phyloP scores from a whole-genome alignment of 2,797 vertebrate species.

The Leucoraja ocellata region DNA sequence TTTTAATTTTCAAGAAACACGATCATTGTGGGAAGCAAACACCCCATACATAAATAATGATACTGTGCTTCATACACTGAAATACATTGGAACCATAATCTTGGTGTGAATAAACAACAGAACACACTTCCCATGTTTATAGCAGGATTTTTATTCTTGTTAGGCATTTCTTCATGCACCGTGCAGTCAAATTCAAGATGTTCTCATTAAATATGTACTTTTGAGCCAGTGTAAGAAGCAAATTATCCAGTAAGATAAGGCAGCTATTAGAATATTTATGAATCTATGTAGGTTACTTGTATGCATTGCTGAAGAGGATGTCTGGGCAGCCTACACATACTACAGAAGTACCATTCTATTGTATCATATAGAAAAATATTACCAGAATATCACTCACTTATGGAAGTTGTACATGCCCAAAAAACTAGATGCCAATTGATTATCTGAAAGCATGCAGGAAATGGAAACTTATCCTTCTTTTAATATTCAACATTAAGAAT shows the following conservation, averaged over 20 bases:
- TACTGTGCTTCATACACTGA: not conserved
- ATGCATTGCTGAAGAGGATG: not conserved
- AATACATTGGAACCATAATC: not conserved
- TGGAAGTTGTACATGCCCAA: not conserved
- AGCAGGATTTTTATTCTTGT: constrained; percentile 8
- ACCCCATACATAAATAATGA: not conserved
- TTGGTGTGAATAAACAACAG: not conserved
- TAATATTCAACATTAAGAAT: not conserved
- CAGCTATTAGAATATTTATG: not conserved
- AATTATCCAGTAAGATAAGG: constrained; percentile 8
- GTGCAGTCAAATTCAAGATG: not conserved
- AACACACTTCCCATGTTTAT: constrained; percentile 2
- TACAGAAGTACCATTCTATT: not conserved
- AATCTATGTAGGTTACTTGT: not conserved
- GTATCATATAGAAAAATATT: not conserved
- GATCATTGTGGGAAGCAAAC: not conserved
- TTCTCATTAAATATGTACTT: constrained; percentile 7
- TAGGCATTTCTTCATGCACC: not conserved
- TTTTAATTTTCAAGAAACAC: not conserved
- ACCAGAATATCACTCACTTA: not conserved
- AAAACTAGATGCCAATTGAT: not conserved
- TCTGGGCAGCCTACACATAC: not conserved
- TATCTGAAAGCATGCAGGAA: not conserved
- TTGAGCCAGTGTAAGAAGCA: not conserved
- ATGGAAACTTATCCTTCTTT: not conserved